phyloP scores from a whole-genome alignment of 2,888 invertebrate species.

The Spilarctia lutea region DNA sequence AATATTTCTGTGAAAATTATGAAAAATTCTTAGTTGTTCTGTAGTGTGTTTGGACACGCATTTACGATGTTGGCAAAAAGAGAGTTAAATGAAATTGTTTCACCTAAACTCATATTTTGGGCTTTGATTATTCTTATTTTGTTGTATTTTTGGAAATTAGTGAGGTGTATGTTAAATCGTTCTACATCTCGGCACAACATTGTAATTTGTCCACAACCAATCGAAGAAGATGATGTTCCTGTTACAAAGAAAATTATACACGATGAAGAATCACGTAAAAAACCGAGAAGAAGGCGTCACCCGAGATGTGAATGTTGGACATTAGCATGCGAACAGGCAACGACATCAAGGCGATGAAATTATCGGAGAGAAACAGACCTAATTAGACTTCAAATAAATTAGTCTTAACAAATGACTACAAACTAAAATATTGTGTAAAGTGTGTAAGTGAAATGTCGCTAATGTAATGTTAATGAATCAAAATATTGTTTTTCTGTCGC shows the following conservation, averaged over 20 bases:
- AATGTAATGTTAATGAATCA: background rate
- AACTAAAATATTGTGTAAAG: background rate
- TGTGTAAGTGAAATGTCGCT: background rate
- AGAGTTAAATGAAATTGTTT: constrained; percentile 49
- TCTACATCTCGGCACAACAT: background rate
- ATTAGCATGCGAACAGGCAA: constrained; percentile 12
- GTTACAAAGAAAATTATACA: background rate
- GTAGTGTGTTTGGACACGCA: background rate
- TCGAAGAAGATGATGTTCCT: background rate
- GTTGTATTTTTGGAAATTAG: constrained; percentile 56
- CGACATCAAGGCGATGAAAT: background rate
- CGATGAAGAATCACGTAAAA: constrained; percentile 29
- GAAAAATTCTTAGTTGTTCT: background rate
- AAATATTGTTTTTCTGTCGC: background rate
- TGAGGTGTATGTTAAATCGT: constrained; percentile 44
- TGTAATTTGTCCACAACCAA: background rate
- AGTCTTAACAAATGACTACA: background rate
- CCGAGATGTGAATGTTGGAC: constrained; percentile 32
- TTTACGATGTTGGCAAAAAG: constrained; percentile 64
- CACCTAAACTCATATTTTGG: constrained; percentile 57
- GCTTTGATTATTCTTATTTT: constrained; percentile 56
- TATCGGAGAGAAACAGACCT: background rate
- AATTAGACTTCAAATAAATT: background rate
- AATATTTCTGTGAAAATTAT: background rate
- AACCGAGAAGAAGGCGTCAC: constrained; percentile 54